A percentile compares a stretch with the other conserved stretches of the same genome.
phyloP scores from a whole-genome alignment of 2,797 vertebrate species.

The Capromys pilorides region DNA sequence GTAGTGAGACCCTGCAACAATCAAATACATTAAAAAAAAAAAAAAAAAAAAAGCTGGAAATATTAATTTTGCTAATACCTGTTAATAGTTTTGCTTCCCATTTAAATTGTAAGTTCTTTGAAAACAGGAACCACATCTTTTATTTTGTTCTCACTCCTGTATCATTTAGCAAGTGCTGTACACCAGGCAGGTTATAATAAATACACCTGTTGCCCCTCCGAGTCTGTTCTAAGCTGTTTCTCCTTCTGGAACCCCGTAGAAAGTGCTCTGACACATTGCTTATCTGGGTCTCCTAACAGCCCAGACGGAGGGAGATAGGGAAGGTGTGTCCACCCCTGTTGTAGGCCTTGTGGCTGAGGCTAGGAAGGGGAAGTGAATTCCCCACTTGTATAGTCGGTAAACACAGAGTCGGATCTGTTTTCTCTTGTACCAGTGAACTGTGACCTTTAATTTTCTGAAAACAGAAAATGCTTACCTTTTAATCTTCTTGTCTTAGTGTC shows the following conservation, averaged over 20 bases:
- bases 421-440: slow-evolving; percentile 7
- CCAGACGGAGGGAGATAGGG: background rate
- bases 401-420: background rate
- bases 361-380: background rate
- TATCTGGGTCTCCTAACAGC: background rate
- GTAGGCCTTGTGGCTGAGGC: background rate
- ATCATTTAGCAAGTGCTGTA: background rate
- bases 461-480: background rate
- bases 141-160: background rate
- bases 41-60: background rate
- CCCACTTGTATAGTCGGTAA: background rate
- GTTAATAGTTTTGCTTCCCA: background rate
- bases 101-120: slow-evolving; percentile 30
- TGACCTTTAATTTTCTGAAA: slow-evolving; percentile 29
- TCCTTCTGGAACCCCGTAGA: background rate
- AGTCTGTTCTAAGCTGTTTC: background rate
- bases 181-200: background rate
- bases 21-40: too few relatives aligned
- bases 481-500: background rate
- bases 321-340: background rate
- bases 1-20: too few relatives aligned
- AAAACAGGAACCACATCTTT: background rate
- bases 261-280: slow-evolving; percentile 1
- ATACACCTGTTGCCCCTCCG: background rate
- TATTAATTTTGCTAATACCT: background rate